Conservation (phyloP, 2,113 vertebrate genomes). For the Poeciliopsis turrubarensis region DNA sequence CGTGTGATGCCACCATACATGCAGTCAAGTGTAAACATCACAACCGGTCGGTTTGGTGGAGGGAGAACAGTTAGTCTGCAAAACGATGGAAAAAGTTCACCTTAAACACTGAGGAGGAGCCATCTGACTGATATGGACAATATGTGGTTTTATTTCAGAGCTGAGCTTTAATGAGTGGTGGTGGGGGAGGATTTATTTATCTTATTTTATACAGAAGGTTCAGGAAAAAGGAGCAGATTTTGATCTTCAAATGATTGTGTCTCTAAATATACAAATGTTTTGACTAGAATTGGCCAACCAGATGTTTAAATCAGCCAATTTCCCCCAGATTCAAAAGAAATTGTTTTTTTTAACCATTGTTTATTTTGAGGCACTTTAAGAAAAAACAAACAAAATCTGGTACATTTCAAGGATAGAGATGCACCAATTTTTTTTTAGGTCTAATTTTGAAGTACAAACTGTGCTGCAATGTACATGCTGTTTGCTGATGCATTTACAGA, state of each 20-base stretch:
- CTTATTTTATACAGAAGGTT: too few species aligned
- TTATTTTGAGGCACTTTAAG: not conserved
- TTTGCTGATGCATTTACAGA: not conserved
- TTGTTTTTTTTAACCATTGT: not conserved
- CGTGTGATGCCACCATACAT: slow-evolving; percentile 20
- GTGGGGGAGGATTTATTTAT: too few species aligned
- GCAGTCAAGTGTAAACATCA: slow-evolving; percentile 42
- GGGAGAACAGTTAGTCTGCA: not conserved
- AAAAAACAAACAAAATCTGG: not conserved
- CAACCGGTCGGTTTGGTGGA: slow-evolving; percentile 4
- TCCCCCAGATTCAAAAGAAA: too few species aligned
- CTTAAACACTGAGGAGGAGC: not conserved
- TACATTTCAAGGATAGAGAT: not conserved
- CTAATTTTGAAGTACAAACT: not conserved
- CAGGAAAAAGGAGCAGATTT: too few species aligned
- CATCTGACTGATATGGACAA: not conserved
- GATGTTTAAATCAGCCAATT: too few species aligned
- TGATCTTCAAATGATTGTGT: too few species aligned
- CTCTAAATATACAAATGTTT: too few species aligned
- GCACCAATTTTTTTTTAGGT: too few species aligned
- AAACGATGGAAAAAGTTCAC: not conserved
- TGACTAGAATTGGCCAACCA: too few species aligned
- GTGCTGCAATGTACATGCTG: not conserved
- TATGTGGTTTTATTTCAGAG: not conserved
- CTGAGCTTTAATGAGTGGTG: not conserved